A percentile compares a stretch with the other conserved stretches of the same genome.
These are phyloP conservation scores for Oplegnathus fasciatus DNA, from an alignment of 2,113 vertebrate genomes.

Conservation along the genomic window DNA sequence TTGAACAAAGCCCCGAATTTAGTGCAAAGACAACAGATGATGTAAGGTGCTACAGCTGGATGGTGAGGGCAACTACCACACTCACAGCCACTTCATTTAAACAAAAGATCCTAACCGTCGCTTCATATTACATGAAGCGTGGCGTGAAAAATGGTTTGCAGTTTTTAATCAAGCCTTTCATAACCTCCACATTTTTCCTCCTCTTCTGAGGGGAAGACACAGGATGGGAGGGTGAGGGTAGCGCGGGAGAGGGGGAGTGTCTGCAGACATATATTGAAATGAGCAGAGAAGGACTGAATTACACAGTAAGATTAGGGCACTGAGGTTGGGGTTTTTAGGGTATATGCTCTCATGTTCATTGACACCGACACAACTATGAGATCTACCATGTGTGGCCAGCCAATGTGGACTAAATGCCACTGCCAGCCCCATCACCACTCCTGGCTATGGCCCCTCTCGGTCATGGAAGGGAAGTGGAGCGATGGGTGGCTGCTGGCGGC, in stretches of 20 bases:
- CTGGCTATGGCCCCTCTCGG: slow-evolving; percentile 57
- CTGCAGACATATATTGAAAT: slow-evolving; percentile 59
- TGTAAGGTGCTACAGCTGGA: slow-evolving; percentile 27
- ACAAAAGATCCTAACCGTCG: slow-evolving; percentile 56
- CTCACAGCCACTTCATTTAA: slow-evolving; percentile 56
- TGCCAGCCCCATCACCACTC: slow-evolving; percentile 58
- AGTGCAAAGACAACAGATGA: slow-evolving; percentile 41
- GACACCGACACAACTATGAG: slow-evolving; percentile 30
- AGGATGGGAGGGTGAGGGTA: background rate
- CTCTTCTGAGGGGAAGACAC: slow-evolving; percentile 18
- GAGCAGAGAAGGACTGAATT: slow-evolving; percentile 29
- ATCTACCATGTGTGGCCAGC: slow-evolving; percentile 24
- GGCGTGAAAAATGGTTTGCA: slow-evolving; percentile 56
- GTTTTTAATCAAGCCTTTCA: slow-evolving; percentile 74
- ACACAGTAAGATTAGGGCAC: slow-evolving; percentile 27
- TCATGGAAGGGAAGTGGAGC: slow-evolving; percentile 74
- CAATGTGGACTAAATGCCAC: slow-evolving; percentile 18
- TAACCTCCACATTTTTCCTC: slow-evolving; percentile 43
- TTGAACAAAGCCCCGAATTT: slow-evolving; percentile 21
- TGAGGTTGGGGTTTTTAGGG: slow-evolving; percentile 14
- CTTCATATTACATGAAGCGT: slow-evolving; percentile 40
- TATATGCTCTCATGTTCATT: slow-evolving; percentile 19
- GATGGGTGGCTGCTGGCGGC: slow-evolving; percentile 70
- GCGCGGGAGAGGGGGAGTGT: slow-evolving; percentile 20
- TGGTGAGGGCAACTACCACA: slow-evolving; percentile 27